phyloP scores from a whole-genome alignment of 2,113 vertebrate genomes.

The Aspiorhynchus laticeps region DNA sequence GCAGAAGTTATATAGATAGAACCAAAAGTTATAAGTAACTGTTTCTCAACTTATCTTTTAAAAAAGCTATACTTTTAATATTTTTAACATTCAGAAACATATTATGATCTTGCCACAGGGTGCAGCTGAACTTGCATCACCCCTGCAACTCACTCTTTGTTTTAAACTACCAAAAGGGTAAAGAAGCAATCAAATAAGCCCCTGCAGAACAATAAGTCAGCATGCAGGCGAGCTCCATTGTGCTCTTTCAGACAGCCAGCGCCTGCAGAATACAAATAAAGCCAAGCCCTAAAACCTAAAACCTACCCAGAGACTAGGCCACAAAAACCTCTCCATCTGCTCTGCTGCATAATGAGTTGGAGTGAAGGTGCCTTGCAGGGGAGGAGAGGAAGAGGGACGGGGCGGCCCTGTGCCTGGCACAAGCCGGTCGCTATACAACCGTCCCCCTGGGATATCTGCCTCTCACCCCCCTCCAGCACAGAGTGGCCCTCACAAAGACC shows the following conservation, averaged over 20 bases:
- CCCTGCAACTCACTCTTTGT: constrained; percentile 19
- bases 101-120: neutral
- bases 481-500: constrained; percentile 45
- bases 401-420: constrained; percentile 66
- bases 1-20: neutral
- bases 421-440: constrained; percentile 68
- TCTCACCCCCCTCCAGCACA: constrained; percentile 35
- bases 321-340: constrained; percentile 71
- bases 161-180: constrained; percentile 10
- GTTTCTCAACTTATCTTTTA: neutral
- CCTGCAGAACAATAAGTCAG: constrained; percentile 46
- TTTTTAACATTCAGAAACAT: neutral
- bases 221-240: constrained; percentile 47
- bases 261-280: constrained; percentile 39
- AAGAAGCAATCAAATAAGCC: constrained; percentile 51
- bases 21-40: neutral
- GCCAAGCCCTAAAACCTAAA: constrained; percentile 56
- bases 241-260: constrained; percentile 41
- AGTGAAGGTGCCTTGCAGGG: constrained; percentile 38
- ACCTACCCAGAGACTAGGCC: constrained; percentile 68
- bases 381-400: constrained; percentile 52
- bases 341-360: constrained; percentile 66
- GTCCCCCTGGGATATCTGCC: constrained; percentile 61
- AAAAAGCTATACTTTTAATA: neutral
- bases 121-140: constrained; percentile 38